Base-by-base conservation (phyloP, 2,888 invertebrate genomes). In the Drosophila niveifrons region DNA sequence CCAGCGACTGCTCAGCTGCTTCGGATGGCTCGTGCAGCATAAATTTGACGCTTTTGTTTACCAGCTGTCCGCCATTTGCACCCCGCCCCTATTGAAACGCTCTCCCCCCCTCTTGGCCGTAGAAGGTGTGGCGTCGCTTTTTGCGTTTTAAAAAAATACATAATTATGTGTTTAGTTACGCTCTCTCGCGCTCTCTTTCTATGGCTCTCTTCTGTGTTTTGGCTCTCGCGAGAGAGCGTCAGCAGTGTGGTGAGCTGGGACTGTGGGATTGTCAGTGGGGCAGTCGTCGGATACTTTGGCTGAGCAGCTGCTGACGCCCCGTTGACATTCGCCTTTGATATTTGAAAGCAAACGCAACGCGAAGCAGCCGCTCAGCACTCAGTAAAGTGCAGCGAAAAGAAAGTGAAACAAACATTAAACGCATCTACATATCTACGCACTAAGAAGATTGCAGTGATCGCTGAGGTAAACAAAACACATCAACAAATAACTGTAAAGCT, bases 81-180 rank as follows among this genome's bases (percentile, higher is more conserved):
- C 47, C 18, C 23, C 46, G 28, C 10, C 29, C 10, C 23, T 11
- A 31, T 15, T 36, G 36, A 36, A 11, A 4, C 4, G 8, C 41
- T 28, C 29, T 18, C 13, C 13, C 44, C 0, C 28, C 1, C 13
- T 8, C 18, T 15, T 43, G 15, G 23, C 55, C 3, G 1, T 0
- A 34, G 39, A 11, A 36, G 46, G 50, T 62, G 57, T 59, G 50
- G 76, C 70, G 64, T 69, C 55, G 80, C 82, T 85, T 89, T 89
- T 86, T 86, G 85, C 85, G 85, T 90, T 90, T 86, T 86, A 86
- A 90, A 90, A 82, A 86, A 86, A 85, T 85, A 84, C 90, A 89
- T 83, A 89, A 83, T 83, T 83, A 88, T 83, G 82, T 78, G 89
- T 64, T 82, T 88, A 82, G 82, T 55, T 85, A 85, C 82, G 83